Percentiles rank a stretch among this genome's conserved stretches.
These are phyloP conservation scores for Pyxicephalus adspersus DNA, from an alignment of 2,113 vertebrate species.

Conservation along the genomic window DNA sequence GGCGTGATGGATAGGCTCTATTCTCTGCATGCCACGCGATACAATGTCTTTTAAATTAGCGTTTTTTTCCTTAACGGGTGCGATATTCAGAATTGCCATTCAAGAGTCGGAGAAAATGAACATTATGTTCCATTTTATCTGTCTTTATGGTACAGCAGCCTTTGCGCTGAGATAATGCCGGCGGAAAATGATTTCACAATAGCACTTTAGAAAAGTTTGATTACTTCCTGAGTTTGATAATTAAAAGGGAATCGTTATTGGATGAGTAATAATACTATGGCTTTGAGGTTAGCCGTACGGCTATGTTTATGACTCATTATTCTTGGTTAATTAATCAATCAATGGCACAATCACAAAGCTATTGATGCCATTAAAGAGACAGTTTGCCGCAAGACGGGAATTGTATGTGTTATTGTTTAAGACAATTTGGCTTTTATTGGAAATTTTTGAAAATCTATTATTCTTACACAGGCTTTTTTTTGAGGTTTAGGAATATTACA, in stretches of 20 bases:
- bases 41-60: slow-evolving; percentile 79
- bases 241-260: slow-evolving; percentile 29
- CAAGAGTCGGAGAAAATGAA: slow-evolving; percentile 69
- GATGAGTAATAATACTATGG: background rate
- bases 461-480: no score
- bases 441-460: no score
- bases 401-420: no score
- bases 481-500: no score
- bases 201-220: slow-evolving; percentile 62
- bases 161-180: slow-evolving; percentile 65
- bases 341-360: background rate
- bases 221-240: slow-evolving; percentile 35
- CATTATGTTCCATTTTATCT: slow-evolving; percentile 74
- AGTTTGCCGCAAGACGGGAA: no score
- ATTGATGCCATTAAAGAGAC: no score
- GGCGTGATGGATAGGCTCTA: slow-evolving; percentile 71
- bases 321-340: slow-evolving; percentile 6
- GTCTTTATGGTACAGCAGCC: slow-evolving; percentile 65
- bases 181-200: slow-evolving; percentile 62
- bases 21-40: slow-evolving; percentile 77
- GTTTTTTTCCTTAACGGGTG: slow-evolving; percentile 69
- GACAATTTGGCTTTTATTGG: no score
- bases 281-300: background rate
- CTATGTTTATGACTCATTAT: background rate
- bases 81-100: slow-evolving; percentile 72